A percentile compares a stretch with the other conserved stretches of the same genome.
phyloP scores from a whole-genome alignment of 2,113 vertebrate species.

The Hippocampus zosterae region DNA sequence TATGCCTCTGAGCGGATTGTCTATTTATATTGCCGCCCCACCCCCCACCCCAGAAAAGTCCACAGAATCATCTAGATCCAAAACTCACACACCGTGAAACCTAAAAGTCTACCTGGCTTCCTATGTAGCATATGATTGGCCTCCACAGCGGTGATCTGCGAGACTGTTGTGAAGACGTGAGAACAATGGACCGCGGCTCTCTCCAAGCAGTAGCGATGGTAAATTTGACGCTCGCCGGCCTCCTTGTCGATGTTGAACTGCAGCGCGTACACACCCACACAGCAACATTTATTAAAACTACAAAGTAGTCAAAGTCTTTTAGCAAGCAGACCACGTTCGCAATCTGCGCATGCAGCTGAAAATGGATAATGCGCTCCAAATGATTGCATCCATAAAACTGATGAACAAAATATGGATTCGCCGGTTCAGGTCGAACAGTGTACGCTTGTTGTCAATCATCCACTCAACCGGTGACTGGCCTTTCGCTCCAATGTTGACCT shows the following conservation, averaged over 20 bases:
- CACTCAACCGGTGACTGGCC: constrained; percentile 40
- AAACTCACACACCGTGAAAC: no score
- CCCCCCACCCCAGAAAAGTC: no score
- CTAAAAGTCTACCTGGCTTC: constrained; percentile 76
- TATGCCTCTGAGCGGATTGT: no score
- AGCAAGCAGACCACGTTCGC: neutral
- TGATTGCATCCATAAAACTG: constrained; percentile 10
- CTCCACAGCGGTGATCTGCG: constrained; percentile 92
- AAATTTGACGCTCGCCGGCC: constrained; percentile 93
- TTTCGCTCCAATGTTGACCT: constrained; percentile 59
- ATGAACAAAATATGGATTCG: neutral
- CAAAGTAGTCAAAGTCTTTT: neutral
- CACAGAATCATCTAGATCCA: no score
- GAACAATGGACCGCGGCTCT: constrained; percentile 87
- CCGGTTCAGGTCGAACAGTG: neutral
- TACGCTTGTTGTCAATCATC: constrained; percentile 54
- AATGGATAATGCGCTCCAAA: constrained; percentile 18
- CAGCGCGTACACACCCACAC: constrained; percentile 3
- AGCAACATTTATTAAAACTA: no score
- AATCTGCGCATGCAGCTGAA: neutral
- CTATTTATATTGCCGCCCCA: no score
- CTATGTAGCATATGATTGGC: constrained; percentile 92
- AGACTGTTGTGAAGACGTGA: constrained; percentile 93
- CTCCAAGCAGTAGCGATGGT: constrained; percentile 95
- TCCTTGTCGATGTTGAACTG: constrained; percentile 94